Base-by-base conservation (phyloP, 2,113 vertebrate genomes). In the Erpornis zantholeuca region DNA sequence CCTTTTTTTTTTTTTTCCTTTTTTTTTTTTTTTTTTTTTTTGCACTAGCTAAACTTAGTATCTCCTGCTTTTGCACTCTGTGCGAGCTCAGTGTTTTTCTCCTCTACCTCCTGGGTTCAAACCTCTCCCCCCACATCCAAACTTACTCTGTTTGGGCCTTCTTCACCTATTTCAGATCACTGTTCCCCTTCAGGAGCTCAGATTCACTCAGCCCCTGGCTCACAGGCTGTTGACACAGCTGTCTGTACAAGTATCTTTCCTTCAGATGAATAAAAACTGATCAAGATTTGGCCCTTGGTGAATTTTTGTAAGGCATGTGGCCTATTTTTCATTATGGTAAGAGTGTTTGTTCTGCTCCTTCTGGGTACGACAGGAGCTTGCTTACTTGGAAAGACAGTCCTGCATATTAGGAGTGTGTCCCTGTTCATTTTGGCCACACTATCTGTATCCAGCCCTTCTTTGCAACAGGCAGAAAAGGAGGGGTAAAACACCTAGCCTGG, bases 201-300 rank as follows among this genome's bases (percentile, higher is more conserved):
- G 86, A 92, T 86, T 91, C 73, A 27, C 61, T 91, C 88, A 89
- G 65, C 20, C 53, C 25, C 84, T 97, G 93, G 96, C 93, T 96
- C 73, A 33, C 53, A 53, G 65, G 81, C 78, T 96, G 95, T 97
- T 97, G 94, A 97, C 92, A 96, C 96, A 96, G 92, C 95, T 97
- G 96, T 94, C 77, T 0, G 1, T 91, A 33, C 0, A 1, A 95
- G 78, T 94, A 29, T 96, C 86, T 78, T 92, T 87, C 65, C 87
- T 96, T 92, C 84, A 87, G 61, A 94, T 57, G 95, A 96, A 96
- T 92, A 96, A 96, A 95, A 96, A 79, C 77, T 50, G 89, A 97
- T 95, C 89, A 91, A 94, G 86, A 86, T 91, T 86, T 96, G 95
- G 95, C 89, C 91, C 53, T 76, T 40, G 49, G 77, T 91, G 89